Percentiles rank a stretch among this genome's conserved stretches.
These are phyloP conservation scores for Ennomos erosarius DNA, from an alignment of 2,888 invertebrate genomes.

Conservation along the genomic window DNA sequence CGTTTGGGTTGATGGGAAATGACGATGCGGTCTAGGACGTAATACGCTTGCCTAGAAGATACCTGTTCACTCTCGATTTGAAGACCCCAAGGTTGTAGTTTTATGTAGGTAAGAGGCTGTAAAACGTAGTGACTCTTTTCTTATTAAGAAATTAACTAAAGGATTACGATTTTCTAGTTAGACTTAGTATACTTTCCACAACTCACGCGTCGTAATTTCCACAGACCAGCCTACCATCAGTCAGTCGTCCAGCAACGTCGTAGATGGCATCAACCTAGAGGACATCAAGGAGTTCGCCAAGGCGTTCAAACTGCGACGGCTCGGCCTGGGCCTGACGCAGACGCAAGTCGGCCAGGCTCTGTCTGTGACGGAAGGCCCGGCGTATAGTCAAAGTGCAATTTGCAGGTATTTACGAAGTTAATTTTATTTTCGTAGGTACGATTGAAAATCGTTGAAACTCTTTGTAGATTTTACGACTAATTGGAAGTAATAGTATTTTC, in stretches of 20 bases:
- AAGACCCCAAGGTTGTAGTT: too few relatives aligned
- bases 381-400: slow-evolving; percentile 99
- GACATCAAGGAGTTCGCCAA: slow-evolving; percentile 99
- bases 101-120: too few relatives aligned
- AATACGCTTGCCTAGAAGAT: too few relatives aligned
- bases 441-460: slow-evolving; percentile 14
- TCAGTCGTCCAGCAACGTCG: slow-evolving; percentile 96
- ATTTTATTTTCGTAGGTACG: background rate
- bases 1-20: too few relatives aligned
- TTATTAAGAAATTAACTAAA: too few relatives aligned
- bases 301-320: slow-evolving; percentile 96
- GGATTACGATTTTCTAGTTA: too few relatives aligned
- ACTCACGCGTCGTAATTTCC: slow-evolving; percentile 32
- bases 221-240: slow-evolving; percentile 96
- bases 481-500: too few relatives aligned
- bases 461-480: too few relatives aligned
- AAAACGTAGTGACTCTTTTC: too few relatives aligned
- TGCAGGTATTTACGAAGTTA: slow-evolving; percentile 90
- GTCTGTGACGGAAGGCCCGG: slow-evolving; percentile 98
- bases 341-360: slow-evolving; percentile 99
- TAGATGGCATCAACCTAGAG: slow-evolving; percentile 98
- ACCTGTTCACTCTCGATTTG: too few relatives aligned
- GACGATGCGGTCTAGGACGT: too few relatives aligned
- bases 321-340: slow-evolving; percentile 97
- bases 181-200: too few relatives aligned